Conservation (phyloP, 2,888 invertebrate genomes). For the Cerastis leucographa region DNA sequence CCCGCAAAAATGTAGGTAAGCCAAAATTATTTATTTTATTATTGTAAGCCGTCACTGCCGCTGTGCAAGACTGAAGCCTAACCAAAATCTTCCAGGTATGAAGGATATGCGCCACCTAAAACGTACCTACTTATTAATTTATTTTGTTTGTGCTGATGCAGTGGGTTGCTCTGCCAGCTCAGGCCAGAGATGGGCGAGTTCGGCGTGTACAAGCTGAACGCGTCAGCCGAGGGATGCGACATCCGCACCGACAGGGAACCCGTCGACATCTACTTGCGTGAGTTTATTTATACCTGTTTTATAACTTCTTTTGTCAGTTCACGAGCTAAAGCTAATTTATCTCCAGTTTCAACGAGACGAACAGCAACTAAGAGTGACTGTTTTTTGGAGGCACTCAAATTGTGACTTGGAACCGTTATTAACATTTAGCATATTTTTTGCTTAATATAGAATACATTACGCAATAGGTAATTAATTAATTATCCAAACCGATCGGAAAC, state of each 20-base stretch:
- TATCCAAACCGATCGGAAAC: background rate
- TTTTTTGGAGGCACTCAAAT: background rate
- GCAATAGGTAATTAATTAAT: background rate
- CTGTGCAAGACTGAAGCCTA: background rate
- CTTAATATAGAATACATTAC: background rate
- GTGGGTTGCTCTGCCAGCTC: conserved; percentile 91
- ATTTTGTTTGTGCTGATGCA: conserved; percentile 73
- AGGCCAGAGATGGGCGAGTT: conserved; percentile 92
- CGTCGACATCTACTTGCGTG: conserved; percentile 93
- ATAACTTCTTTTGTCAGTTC: background rate
- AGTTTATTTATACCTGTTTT: conserved; percentile 76
- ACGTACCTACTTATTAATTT: background rate
- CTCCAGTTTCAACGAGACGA: background rate
- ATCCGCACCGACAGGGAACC: conserved; percentile 91
- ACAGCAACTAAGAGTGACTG: background rate
- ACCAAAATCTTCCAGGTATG: background rate
- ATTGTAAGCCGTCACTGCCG: background rate
- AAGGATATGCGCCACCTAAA: background rate
- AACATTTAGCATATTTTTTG: background rate
- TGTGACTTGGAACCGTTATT: background rate
- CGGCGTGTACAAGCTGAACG: conserved; percentile 92
- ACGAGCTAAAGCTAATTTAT: background rate
- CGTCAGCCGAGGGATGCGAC: conserved; percentile 88
- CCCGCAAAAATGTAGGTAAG: too few species aligned
- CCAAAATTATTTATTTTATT: background rate